Evolutionary conservation across 2,797 vertebrate species (phyloP).

Genomic region (Knipowitschia caucasica): DNA sequence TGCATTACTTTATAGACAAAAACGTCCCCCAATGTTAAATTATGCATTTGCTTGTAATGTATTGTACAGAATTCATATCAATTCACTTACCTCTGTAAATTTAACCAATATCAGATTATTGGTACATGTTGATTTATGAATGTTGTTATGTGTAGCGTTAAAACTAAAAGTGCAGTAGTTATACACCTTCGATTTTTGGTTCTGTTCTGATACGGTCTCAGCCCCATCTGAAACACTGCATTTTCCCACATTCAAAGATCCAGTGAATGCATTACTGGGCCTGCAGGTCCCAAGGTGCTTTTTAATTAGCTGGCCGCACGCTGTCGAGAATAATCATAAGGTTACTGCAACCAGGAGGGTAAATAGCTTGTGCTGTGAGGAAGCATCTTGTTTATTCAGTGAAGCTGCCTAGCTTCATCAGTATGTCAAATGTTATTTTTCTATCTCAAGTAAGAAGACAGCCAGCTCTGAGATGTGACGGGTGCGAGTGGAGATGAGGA

Average conservation of each 20-base stretch:
- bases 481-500: slow-evolving; percentile 24
- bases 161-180: too few relatives aligned
- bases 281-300: slow-evolving; percentile 52
- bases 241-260: slow-evolving; percentile 53
- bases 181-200: neutral
- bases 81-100: neutral
- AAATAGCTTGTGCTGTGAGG: slow-evolving; percentile 28
- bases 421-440: slow-evolving; percentile 44
- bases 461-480: slow-evolving; percentile 33
- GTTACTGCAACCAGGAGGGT: slow-evolving; percentile 39
- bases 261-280: slow-evolving; percentile 52
- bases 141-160: too few relatives aligned
- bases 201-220: neutral
- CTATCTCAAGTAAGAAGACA: slow-evolving; percentile 25
- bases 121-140: too few relatives aligned
- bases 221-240: slow-evolving; percentile 36
- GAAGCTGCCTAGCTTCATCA: slow-evolving; percentile 23
- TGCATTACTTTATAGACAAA: slow-evolving; percentile 14
- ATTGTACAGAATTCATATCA: too few relatives aligned
- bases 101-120: too few relatives aligned
- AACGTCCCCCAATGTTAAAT: slow-evolving; percentile 16
- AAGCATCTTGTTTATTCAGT: slow-evolving; percentile 27
- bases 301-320: slow-evolving; percentile 48
- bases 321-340: slow-evolving; percentile 48
- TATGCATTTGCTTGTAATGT: slow-evolving; percentile 27